A percentile compares a stretch with the other conserved stretches of the same genome.
phyloP scores from a whole-genome alignment of 1,140 invertebrate species.

The Lasioglossum baleicum region DNA sequence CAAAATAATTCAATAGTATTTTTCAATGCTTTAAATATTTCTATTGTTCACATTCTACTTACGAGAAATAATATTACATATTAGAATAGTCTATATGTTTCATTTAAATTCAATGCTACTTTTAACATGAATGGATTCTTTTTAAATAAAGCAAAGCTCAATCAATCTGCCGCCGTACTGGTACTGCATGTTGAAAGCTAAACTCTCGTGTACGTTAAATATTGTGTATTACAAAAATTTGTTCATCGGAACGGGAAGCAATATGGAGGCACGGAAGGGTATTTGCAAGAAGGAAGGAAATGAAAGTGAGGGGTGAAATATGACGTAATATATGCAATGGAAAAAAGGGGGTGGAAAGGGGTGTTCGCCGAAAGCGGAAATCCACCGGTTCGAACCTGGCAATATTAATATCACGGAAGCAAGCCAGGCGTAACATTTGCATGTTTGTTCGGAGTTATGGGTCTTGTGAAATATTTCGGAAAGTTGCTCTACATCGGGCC shows the following conservation, averaged over 20 bases:
- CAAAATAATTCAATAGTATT: too few relatives aligned
- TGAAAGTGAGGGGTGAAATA: slow-evolving; percentile 7
- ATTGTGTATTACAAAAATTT: not conserved
- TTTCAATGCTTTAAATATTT: too few relatives aligned
- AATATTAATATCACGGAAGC: slow-evolving; percentile 54
- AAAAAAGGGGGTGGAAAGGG: not conserved
- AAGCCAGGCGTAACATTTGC: not conserved
- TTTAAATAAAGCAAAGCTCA: too few relatives aligned
- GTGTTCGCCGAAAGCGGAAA: slow-evolving; percentile 22
- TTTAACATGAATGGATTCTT: too few relatives aligned
- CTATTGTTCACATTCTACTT: too few relatives aligned
- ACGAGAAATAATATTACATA: too few relatives aligned
- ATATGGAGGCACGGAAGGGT: too few relatives aligned
- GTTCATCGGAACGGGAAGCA: not conserved
- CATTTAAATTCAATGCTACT: too few relatives aligned
- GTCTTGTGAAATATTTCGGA: slow-evolving; percentile 14
- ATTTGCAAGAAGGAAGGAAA: not conserved
- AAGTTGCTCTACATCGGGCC: slow-evolving; percentile 14
- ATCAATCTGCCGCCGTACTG: too few relatives aligned
- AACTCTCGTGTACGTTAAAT: too few relatives aligned
- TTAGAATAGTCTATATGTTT: too few relatives aligned
- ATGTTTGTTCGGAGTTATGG: slow-evolving; percentile 13
- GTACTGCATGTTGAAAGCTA: too few relatives aligned
- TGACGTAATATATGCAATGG: slow-evolving; percentile 20
- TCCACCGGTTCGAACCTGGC: slow-evolving; percentile 42